Conservation (phyloP, 2,888 invertebrate genomes). For the Ferrisia virgata region DNA sequence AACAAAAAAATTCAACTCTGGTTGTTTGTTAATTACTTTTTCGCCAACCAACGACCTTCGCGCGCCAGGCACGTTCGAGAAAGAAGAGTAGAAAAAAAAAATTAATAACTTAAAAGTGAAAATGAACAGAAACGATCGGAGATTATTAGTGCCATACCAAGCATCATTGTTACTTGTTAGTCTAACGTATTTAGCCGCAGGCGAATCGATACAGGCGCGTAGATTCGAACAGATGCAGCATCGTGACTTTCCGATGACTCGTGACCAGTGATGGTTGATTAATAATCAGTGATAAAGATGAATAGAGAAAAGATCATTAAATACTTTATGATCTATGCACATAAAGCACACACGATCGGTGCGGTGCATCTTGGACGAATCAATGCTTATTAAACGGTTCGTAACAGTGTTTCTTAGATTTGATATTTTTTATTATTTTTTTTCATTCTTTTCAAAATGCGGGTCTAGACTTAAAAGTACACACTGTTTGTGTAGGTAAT, state of each 20-base stretch:
- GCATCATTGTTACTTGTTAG: constrained; percentile 27
- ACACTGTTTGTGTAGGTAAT: neutral
- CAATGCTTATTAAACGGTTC: constrained; percentile 2
- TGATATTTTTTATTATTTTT: too few species aligned
- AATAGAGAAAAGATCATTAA: constrained; percentile 21
- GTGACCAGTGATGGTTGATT: constrained; percentile 25
- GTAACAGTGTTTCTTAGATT: neutral
- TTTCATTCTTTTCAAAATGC: too few species aligned
- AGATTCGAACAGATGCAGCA: constrained; percentile 14
- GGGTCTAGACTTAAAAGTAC: too few species aligned
- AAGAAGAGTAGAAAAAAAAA: neutral
- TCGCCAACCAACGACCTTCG: constrained; percentile 26
- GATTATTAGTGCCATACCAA: neutral
- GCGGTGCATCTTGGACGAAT: neutral
- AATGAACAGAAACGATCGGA: neutral
- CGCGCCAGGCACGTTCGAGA: neutral
- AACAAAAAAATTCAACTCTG: neutral
- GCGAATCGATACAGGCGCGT: neutral
- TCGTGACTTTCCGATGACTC: constrained; percentile 15
- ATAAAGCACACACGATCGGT: constrained; percentile 7
- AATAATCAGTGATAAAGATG: constrained; percentile 27
- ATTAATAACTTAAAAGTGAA: constrained; percentile 28
- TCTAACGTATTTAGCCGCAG: neutral
- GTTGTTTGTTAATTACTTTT: constrained; percentile 7
- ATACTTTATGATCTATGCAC: constrained; percentile 13